Percentiles rank a stretch among this genome's conserved stretches.
Conservation (phyloP, 2,113 vertebrate genomes). For the Sisor rabdophorus region DNA sequence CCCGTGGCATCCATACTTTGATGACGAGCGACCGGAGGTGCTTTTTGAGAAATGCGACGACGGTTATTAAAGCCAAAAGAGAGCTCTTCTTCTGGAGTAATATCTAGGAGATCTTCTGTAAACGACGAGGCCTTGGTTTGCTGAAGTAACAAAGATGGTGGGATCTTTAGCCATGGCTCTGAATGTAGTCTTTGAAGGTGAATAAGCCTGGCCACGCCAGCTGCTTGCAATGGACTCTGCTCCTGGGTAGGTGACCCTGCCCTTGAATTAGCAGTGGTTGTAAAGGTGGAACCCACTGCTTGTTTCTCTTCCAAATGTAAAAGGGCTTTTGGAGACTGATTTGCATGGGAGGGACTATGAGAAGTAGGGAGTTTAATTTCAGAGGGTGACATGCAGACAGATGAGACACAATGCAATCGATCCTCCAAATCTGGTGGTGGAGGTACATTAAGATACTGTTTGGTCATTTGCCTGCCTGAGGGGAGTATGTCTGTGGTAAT, state of each 20-base stretch:
- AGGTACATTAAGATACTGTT: slow-evolving; percentile 82
- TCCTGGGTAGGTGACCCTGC: slow-evolving; percentile 64
- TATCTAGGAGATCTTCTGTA: slow-evolving; percentile 70
- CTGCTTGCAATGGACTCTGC: slow-evolving; percentile 45
- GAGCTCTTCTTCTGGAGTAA: slow-evolving; percentile 71
- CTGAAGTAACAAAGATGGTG: slow-evolving; percentile 65
- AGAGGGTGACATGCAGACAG: slow-evolving; percentile 64
- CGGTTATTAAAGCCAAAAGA: slow-evolving; percentile 64
- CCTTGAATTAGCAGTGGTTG: slow-evolving; percentile 47
- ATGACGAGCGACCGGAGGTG: slow-evolving; percentile 65
- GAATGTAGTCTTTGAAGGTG: slow-evolving; percentile 66
- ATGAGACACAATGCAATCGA: slow-evolving; percentile 52
- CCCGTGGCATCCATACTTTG: slow-evolving; percentile 73
- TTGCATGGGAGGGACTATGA: slow-evolving; percentile 50
- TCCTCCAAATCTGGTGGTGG: slow-evolving; percentile 71
- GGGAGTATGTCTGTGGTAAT: slow-evolving; percentile 79
- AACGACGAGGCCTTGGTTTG: slow-evolving; percentile 73
- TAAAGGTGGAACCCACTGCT: slow-evolving; percentile 33
- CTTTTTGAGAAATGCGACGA: slow-evolving; percentile 55
- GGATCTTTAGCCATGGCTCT: slow-evolving; percentile 73
- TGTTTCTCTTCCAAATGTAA: slow-evolving; percentile 64
- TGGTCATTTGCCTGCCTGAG: slow-evolving; percentile 76
- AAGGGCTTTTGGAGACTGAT: slow-evolving; percentile 61
- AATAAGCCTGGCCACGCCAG: slow-evolving; percentile 58
- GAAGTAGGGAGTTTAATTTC: slow-evolving; percentile 66